Base-by-base conservation (phyloP, 2,113 vertebrate genomes). In the Grammomys surdaster region DNA sequence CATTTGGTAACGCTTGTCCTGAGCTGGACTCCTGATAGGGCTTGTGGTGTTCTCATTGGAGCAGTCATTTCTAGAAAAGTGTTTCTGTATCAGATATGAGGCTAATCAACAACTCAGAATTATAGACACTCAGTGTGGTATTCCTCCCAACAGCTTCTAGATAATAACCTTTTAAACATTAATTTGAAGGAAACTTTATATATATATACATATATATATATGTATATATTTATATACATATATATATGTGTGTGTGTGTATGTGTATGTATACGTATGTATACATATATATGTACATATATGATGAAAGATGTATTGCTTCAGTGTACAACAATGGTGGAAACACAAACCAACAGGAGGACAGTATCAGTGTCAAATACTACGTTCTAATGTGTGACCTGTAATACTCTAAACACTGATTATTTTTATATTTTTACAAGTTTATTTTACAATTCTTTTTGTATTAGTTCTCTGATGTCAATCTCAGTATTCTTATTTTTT, bases 1-100 rank as follows among this genome's bases (percentile, higher is more conserved):
- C 1, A 72, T 70, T 24, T 22, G 97, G 75, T 65, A 51, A 88
- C n/a, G 22, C 95, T 88, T 70, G 13, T 91, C 54, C 28, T 91
- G 85, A 95, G 73, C 0, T 63, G 60, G 19, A 70, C 2, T 73
- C 75, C 36, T 85, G 88, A 28, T 56, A 77, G 40, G 63, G 0
- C 94, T 95, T 91, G 73, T 85, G 7, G 54, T 22, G 51, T 20
- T 51, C 76, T 54, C 19, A 88, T 51, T 78, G 40, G 3, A 43
- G 63, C 77, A 22, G 17, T 96, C 77, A 70, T 80, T 63, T 96
- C 65, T 81, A 12, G 28, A 70, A 80, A 69, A 7, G 28, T 89
- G 9, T 40, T 86, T 96, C 2, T 26, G n/a, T 84, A 90, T 96
- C 73, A 94, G 8, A 87, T 67, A 46, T 58, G 40, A 93, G 0